phyloP scores from a whole-genome alignment of 1,140 invertebrate genomes.

The Paralvinella palmiformis region DNA sequence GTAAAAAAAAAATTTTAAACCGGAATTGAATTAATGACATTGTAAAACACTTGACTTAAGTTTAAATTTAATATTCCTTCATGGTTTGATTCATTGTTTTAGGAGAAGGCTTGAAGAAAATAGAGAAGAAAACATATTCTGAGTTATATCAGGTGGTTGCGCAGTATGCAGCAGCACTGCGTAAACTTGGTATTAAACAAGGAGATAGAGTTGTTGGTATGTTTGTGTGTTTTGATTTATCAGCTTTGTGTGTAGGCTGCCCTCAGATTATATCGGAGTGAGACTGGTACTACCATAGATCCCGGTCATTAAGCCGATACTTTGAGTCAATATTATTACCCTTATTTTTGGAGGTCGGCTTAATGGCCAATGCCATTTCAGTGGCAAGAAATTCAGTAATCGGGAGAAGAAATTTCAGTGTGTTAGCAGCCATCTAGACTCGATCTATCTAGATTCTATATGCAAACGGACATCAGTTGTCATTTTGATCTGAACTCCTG shows the following conservation, averaged over 20 bases:
- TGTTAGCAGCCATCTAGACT: too few species aligned
- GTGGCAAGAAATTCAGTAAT: background rate
- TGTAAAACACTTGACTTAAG: too few species aligned
- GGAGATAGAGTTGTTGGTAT: conserved; percentile 54
- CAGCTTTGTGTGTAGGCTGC: too few species aligned
- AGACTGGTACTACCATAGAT: background rate
- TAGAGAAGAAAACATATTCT: conserved; percentile 43
- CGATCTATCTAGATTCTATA: too few species aligned
- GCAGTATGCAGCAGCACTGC: conserved; percentile 48
- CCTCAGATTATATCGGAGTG: background rate
- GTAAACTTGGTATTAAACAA: conserved; percentile 40
- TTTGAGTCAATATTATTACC: background rate
- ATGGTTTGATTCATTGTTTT: conserved; percentile 7
- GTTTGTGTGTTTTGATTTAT: too few species aligned
- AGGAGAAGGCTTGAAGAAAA: conserved; percentile 44
- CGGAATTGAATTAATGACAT: too few species aligned
- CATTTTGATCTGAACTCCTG: too few species aligned
- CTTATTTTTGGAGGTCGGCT: background rate
- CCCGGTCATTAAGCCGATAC: background rate
- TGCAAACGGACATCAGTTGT: too few species aligned
- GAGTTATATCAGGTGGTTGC: conserved; percentile 47
- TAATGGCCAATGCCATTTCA: background rate
- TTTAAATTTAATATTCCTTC: too few species aligned
- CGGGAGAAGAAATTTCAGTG: background rate
- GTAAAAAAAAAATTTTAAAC: too few species aligned